Evolutionary conservation across 2,797 vertebrate species (phyloP), one percentile per base, ranked within the genome.

Genomic region (Sitta carolinensis): DNA sequence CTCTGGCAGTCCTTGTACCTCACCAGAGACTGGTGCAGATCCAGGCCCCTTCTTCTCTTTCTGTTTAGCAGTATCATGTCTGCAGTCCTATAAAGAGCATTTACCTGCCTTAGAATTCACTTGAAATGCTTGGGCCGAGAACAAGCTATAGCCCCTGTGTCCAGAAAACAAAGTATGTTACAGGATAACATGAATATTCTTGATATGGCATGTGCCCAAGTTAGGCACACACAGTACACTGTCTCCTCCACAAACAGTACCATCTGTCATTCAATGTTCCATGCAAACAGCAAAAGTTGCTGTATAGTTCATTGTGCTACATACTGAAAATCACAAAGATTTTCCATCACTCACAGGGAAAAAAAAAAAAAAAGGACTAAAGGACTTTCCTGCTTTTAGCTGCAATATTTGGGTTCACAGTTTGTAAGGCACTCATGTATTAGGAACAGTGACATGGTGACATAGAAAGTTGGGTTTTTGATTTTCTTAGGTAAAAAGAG

Each of bases 401-500:
- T 72, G 47, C 16, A 67, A 26, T 70, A 78, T 58, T 61, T 89
- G 25, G 30, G 36, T 78, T 25, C 8, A 68, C 34, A 81, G 38
- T 43, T 84, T 82, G 36, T 29, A 88, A 82, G 30, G 18, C 30
- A 54, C 76, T 73, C 2, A 0, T 67, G 7, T 51, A 77, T 47
- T 58, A 68, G 36, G 6, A 83, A 23, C 13, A 57, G 47, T 34
- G 25, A 13, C 30, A 62, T 21, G 13, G 5, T 74, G 47, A 83
- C 47, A 70, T 0, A 68, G 7, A 64, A 90, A 74, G 38, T 3
- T 63, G 22, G 22, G 0, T 1, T 83, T 75, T 74, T 8, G 10
- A 20, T 77, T 90, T 91, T 68, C 27, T 23, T 26, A 58, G 36
- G 40, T 59, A 80, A 62, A 79, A 48, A 74, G 30, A 84, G 20